Conservation (phyloP, 2,888 invertebrate species). For the Galerucella pusilla region DNA sequence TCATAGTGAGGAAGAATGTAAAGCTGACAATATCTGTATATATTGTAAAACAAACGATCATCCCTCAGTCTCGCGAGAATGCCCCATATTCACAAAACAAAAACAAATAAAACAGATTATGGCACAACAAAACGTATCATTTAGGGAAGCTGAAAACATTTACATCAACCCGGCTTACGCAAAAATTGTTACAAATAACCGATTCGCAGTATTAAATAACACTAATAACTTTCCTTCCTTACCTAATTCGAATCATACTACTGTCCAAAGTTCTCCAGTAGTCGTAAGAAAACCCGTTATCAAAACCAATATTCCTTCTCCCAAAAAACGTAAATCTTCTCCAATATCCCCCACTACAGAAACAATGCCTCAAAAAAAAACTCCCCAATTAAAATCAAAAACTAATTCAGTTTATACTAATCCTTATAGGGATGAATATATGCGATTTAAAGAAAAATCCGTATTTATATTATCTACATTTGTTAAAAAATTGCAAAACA, state of each 20-base stretch:
- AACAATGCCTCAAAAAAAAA: background rate
- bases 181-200: slow-evolving; percentile 14
- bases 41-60: slow-evolving; percentile 14
- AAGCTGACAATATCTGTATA: slow-evolving; percentile 13
- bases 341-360: background rate
- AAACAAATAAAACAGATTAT: slow-evolving; percentile 27
- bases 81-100: slow-evolving; percentile 16
- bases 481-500: too few relatives aligned
- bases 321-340: background rate
- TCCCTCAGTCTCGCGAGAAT: slow-evolving; percentile 5
- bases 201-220: slow-evolving; percentile 15
- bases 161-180: slow-evolving; percentile 14
- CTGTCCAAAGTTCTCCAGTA: background rate
- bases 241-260: background rate
- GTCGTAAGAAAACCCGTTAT: background rate
- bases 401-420: too few relatives aligned
- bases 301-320: background rate
- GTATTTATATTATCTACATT: too few relatives aligned
- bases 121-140: slow-evolving; percentile 19
- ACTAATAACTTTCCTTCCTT: slow-evolving; percentile 13
- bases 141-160: slow-evolving; percentile 24
- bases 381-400: too few relatives aligned
- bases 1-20: background rate
- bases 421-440: too few relatives aligned
- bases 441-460: too few relatives aligned